Percentiles rank a stretch among this genome's conserved stretches.
Evolutionary conservation across 2,888 invertebrate genomes (phyloP).

Genomic region (Ditylenchus weischeri): DNA sequence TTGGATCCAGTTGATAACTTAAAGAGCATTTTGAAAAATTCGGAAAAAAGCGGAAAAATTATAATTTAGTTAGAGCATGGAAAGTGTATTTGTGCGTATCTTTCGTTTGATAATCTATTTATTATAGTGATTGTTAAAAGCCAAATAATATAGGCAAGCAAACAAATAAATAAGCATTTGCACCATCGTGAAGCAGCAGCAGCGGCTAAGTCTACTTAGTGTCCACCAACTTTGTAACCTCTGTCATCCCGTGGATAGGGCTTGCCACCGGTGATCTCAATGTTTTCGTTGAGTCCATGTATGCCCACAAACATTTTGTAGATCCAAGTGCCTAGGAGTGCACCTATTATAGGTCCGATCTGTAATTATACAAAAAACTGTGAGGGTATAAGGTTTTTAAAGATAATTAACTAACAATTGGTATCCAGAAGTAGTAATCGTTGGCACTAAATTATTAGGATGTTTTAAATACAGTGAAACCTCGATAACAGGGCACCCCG

Average conservation of each 20-base stretch:
- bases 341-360: slow-evolving; percentile 65
- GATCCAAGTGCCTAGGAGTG: slow-evolving; percentile 62
- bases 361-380: no score
- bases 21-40: no score
- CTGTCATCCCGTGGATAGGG: slow-evolving; percentile 33
- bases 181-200: no score
- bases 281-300: slow-evolving; percentile 59
- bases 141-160: slow-evolving; percentile 1
- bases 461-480: no score
- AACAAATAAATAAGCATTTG: neutral
- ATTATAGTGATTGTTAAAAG: neutral
- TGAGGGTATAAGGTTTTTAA: no score
- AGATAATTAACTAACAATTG: slow-evolving; percentile 41
- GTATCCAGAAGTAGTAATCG: slow-evolving; percentile 59
- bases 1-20: no score
- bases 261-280: slow-evolving; percentile 36
- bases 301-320: slow-evolving; percentile 63
- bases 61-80: neutral
- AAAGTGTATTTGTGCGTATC: neutral
- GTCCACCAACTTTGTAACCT: slow-evolving; percentile 32
- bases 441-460: slow-evolving; percentile 53
- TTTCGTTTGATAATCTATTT: neutral
- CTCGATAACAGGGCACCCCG: no score
- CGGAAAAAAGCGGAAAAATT: no score
- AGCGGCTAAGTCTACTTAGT: slow-evolving; percentile 6